Percentiles rank a stretch among this genome's conserved stretches.
These are phyloP conservation scores for Pituophis catenifer DNA, from an alignment of 2,113 vertebrate species.

Conservation along the genomic window DNA sequence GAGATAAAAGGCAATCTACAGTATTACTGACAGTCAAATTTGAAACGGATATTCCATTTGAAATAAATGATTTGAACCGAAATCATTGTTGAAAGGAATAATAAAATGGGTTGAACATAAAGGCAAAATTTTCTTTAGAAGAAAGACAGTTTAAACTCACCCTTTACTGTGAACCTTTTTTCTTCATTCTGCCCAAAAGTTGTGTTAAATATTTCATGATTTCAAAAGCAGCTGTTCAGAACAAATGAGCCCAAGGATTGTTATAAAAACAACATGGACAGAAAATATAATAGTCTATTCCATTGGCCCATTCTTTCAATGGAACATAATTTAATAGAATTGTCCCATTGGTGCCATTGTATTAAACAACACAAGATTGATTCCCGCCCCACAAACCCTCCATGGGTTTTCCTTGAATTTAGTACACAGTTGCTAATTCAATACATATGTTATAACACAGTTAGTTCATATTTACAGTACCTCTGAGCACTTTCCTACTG, in stretches of 20 bases:
- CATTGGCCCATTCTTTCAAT: rapidly evolving
- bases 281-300: neutral
- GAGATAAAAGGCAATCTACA: neutral
- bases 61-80: neutral
- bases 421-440: neutral
- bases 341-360: neutral
- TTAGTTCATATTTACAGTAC: neutral
- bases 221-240: neutral
- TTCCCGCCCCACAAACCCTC: neutral
- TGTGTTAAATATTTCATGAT: neutral
- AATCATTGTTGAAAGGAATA: neutral
- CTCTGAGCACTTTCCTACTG: neutral
- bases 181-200: neutral
- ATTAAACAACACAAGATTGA: neutral
- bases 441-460: neutral
- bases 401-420: neutral
- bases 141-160: neutral
- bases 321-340: neutral
- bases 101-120: neutral
- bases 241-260: neutral
- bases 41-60: neutral
- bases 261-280: neutral
- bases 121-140: neutral
- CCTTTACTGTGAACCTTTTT: neutral
- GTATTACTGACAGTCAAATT: neutral